Percentiles rank a stretch among this genome's conserved stretches.
Conservation (phyloP, 2,797 vertebrate species). For the Coreius guichenoti region DNA sequence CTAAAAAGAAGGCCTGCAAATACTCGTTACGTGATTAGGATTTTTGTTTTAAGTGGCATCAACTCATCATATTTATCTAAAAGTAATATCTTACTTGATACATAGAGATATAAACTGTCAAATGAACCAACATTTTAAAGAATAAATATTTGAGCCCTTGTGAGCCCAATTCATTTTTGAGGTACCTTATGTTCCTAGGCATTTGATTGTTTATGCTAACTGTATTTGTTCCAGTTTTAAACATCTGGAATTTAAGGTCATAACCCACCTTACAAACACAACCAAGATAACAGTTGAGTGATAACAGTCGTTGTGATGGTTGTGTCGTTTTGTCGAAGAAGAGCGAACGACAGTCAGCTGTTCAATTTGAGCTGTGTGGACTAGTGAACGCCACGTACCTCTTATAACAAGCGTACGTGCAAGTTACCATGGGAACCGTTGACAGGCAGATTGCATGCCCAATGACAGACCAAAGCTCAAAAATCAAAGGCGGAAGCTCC, state of each 20-base stretch:
- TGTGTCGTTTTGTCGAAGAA: not conserved
- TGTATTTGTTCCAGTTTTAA: not conserved
- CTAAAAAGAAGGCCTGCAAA: not conserved
- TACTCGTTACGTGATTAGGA: too few species aligned
- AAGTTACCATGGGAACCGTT: slow-evolving; percentile 12
- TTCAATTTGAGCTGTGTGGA: not conserved
- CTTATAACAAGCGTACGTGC: slow-evolving; percentile 65
- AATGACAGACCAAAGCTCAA: slow-evolving; percentile 70
- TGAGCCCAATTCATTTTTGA: not conserved
- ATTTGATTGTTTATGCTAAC: not conserved
- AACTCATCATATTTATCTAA: not conserved
- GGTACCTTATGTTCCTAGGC: not conserved
- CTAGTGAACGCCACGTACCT: slow-evolving; percentile 62
- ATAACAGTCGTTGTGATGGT: too few species aligned
- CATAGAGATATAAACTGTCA: not conserved
- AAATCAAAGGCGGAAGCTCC: not conserved
- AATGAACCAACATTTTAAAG: not conserved
- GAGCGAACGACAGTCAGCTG: not conserved
- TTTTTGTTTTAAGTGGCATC: too few species aligned
- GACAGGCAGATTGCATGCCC: slow-evolving; percentile 65
- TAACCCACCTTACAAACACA: not conserved
- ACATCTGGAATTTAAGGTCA: not conserved
- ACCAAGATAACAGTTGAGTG: not conserved
- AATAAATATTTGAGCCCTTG: not conserved
- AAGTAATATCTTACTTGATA: not conserved